Evolutionary conservation across 2,888 invertebrate species (phyloP).

Genomic region (Sminthurides aquaticus): DNA sequence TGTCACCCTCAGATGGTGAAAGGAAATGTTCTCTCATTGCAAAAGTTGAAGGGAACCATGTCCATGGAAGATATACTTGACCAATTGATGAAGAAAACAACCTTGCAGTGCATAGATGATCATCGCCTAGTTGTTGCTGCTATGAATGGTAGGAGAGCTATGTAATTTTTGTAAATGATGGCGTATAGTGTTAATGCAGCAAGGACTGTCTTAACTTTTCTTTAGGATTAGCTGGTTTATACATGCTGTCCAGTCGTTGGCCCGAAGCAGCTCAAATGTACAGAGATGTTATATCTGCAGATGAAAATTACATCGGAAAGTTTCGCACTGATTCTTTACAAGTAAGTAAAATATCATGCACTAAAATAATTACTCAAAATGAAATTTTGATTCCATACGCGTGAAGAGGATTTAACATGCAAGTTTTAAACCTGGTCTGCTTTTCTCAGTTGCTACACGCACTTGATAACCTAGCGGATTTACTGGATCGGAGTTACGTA

Average conservation of each 20-base stretch:
- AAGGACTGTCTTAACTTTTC: background rate
- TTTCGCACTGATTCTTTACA: constrained; percentile 58
- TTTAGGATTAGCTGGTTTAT: constrained; percentile 57
- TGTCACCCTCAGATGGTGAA: constrained; percentile 60
- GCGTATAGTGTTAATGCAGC: background rate
- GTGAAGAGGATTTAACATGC: no score
- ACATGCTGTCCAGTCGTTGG: constrained; percentile 54
- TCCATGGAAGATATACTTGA: constrained; percentile 60
- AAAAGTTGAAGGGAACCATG: constrained; percentile 51
- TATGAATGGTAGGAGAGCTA: constrained; percentile 58
- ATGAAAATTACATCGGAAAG: constrained; percentile 48
- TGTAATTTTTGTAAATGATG: background rate
- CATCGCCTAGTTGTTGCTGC: constrained; percentile 57
- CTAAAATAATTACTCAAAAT: no score
- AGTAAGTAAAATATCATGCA: constrained; percentile 41
- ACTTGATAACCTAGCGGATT: constrained; percentile 57
- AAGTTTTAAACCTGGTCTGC: constrained; percentile 4
- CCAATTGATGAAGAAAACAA: constrained; percentile 58
- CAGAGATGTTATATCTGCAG: constrained; percentile 54
- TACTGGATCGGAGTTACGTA: constrained; percentile 47
- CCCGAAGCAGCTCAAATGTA: constrained; percentile 56
- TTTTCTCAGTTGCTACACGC: constrained; percentile 57
- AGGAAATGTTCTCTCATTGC: constrained; percentile 51
- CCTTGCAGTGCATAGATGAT: constrained; percentile 56
- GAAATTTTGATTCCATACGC: background rate